Evolutionary conservation across 2,888 invertebrate species (phyloP), one percentile per base, ranked within the genome.

Genomic region (Cephalotes varians): DNA sequence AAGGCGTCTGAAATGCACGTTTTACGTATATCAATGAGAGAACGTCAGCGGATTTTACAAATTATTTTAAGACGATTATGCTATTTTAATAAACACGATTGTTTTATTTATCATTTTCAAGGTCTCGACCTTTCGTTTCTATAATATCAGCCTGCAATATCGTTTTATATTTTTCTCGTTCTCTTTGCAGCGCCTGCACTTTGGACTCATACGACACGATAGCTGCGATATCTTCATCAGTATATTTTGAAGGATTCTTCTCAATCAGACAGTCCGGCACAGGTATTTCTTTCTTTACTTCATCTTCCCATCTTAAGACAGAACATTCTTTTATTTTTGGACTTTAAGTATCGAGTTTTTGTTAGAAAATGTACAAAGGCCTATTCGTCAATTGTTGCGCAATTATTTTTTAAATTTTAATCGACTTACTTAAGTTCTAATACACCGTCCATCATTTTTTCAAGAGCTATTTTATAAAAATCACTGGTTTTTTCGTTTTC

Each of bases 361-460:
- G 5, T 67, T 67, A 28, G 15, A 21, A 54, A 40, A 76, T 10
- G 40, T 51, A 12, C 21, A 47, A 65, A 54, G 40, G 10, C 0
- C 12, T 56, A 79, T 28, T 25, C 12, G 3, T 51, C 6, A 15
- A 40, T 72, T 25, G 7, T 31, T 37, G 10, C 4, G 25, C 25
- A 76, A n/a, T 69, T 18, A 7, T 34, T 71, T 31, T n/a, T 18
- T 7, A 47, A 56, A 7, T 64, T 64, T 47, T 15, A 9, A 51
- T 28, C 6, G 21, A 83, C 74, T 72, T 73, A 93, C 93, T 90
- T 91, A 73, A 97, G 96, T 95, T 98, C 98, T 51, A 98, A 95
- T 25, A 98, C 97, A 1, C 98, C 98, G 92, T 98, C 98, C 98
- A 98, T 98, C 97, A 98, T 98, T 0, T 95, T 95, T 25, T 96